Percentiles rank a stretch among this genome's conserved stretches.
Conservation (phyloP, 30 jellyfish, hydroid and myxozoan species). For the Kudoa iwatai region DNA sequence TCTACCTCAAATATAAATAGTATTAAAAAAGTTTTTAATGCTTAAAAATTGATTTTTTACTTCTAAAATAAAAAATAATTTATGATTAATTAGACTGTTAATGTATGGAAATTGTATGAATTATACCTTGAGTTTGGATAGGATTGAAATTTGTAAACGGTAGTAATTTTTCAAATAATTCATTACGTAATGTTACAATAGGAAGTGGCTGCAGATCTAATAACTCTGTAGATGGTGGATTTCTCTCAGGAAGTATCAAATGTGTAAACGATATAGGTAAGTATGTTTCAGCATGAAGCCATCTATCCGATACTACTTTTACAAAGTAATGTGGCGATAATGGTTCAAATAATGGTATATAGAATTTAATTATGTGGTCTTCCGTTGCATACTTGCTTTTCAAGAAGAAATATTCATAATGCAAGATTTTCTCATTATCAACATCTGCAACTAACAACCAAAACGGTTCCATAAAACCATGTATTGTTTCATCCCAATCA, state of each 20-base stretch:
- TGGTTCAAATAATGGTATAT: conserved; percentile 82
- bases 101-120: neutral
- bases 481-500: conserved; percentile 87
- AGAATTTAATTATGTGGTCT: conserved; percentile 59
- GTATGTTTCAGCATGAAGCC: conserved; percentile 82
- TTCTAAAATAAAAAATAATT: no score
- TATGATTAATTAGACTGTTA: neutral
- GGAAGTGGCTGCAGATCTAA: conserved; percentile 80
- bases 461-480: conserved; percentile 77
- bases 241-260: conserved; percentile 55
- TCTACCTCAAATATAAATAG: no score
- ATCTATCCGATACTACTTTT: conserved; percentile 62
- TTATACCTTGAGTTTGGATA: conserved; percentile 71
- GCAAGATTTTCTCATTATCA: conserved; percentile 60
- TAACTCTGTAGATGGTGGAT: conserved; percentile 82
- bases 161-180: conserved; percentile 35
- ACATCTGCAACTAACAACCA: conserved; percentile 92
- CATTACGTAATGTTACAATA: conserved; percentile 43
- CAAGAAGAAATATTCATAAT: conserved; percentile 55
- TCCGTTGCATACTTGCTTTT: conserved; percentile 63
- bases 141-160: conserved; percentile 67
- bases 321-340: conserved; percentile 77
- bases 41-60: no score
- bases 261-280: conserved; percentile 70
- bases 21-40: no score